These are phyloP conservation scores for Drosophila athabasca DNA, from an alignment of 1,140 invertebrate genomes.

Conservation along the genomic window DNA sequence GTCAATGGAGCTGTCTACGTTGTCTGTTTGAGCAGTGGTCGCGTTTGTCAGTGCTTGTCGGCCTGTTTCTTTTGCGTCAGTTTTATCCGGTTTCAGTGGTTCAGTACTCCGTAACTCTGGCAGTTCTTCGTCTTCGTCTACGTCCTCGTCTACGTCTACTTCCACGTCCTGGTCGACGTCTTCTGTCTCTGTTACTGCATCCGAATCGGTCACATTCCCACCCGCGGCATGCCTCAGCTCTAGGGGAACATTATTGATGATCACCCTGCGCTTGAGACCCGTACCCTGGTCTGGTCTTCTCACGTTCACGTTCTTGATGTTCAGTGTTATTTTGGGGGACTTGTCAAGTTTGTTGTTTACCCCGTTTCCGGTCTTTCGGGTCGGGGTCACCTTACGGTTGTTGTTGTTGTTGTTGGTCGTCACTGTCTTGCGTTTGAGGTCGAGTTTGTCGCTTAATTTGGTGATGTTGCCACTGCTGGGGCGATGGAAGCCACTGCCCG, in stretches of 20 bases:
- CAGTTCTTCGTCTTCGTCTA: conserved; percentile 11
- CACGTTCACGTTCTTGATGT: conserved; percentile 52
- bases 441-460: conserved; percentile 78
- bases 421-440: conserved; percentile 65
- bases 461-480: conserved; percentile 34
- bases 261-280: conserved; percentile 52
- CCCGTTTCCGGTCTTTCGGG: conserved; percentile 46
- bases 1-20: neutral
- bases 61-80: neutral
- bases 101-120: conserved; percentile 12
- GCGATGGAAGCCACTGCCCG: conserved; percentile 56
- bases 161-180: conserved; percentile 7
- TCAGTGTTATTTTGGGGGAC: conserved; percentile 56
- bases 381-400: conserved; percentile 42
- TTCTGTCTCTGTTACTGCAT: conserved; percentile 4
- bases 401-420: conserved; percentile 54
- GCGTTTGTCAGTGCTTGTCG: neutral
- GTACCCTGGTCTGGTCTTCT: conserved; percentile 31
- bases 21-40: neutral
- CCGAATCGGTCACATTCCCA: conserved; percentile 32
- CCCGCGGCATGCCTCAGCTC: conserved; percentile 55
- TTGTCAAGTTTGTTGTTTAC: conserved; percentile 79
- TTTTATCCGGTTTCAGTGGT: neutral
- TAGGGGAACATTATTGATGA: conserved; percentile 78
- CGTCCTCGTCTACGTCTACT: neutral